phyloP scores from a whole-genome alignment of 2,888 invertebrate genomes.

The Ceramica pisi region DNA sequence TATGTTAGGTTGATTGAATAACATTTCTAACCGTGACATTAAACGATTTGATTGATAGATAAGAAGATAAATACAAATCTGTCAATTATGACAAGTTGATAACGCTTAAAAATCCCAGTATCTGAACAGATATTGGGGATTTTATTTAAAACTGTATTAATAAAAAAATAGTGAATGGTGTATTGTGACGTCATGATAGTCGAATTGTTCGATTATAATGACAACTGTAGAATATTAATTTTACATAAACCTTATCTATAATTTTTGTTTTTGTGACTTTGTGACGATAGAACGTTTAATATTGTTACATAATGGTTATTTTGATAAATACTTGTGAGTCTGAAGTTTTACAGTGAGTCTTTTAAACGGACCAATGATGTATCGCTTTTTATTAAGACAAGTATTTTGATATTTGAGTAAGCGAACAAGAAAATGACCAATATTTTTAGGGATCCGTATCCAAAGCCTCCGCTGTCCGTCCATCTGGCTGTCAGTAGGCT shows the following conservation, averaged over 20 bases:
- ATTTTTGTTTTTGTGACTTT: not conserved
- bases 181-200: not conserved
- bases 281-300: not conserved
- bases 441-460: too few species aligned
- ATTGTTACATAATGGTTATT: constrained; percentile 11
- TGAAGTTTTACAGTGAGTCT: not conserved
- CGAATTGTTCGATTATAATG: not conserved
- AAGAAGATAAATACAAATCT: constrained; percentile 5
- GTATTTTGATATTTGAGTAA: not conserved
- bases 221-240: not conserved
- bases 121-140: not conserved
- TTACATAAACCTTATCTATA: not conserved
- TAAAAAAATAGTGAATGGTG: not conserved
- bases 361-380: too few species aligned
- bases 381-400: not conserved
- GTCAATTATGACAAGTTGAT: constrained; percentile 28
- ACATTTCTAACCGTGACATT: constrained; percentile 4
- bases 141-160: not conserved
- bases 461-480: too few species aligned
- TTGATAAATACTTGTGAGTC: constrained; percentile 3
- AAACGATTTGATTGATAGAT: constrained; percentile 13
- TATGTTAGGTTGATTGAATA: not conserved
- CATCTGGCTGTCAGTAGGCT: too few species aligned
- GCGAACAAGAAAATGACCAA: not conserved
- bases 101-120: constrained; percentile 6